These are phyloP conservation scores for Mobula hypostoma DNA, from an alignment of 2,113 vertebrate species.

Conservation along the genomic window DNA sequence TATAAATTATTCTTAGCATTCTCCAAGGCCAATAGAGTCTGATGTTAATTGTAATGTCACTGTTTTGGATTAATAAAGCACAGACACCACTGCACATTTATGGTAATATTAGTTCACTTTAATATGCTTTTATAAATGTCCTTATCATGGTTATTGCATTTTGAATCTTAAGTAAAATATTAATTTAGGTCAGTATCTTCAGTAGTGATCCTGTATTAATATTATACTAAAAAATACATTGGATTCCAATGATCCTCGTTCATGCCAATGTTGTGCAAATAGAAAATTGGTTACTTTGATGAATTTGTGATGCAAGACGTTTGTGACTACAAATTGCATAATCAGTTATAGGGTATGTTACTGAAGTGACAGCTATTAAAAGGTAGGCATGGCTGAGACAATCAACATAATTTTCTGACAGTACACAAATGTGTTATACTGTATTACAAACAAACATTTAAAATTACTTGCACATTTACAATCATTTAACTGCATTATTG, in stretches of 20 bases:
- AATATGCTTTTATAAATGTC: neutral
- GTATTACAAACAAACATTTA: neutral
- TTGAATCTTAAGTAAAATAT: conserved; percentile 1
- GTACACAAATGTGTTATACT: neutral
- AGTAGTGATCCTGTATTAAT: neutral
- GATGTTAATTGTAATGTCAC: neutral
- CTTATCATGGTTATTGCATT: neutral
- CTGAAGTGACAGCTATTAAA: neutral
- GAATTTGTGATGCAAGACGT: neutral
- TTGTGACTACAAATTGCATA: neutral
- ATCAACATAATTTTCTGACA: neutral
- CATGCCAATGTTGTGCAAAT: neutral
- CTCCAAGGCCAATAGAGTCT: neutral
- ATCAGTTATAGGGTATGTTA: neutral
- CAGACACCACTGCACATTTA: neutral
- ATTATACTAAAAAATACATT: neutral
- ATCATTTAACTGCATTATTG: neutral
- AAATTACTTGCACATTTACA: neutral
- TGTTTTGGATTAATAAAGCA: neutral
- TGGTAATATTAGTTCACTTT: neutral
- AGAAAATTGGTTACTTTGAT: neutral
- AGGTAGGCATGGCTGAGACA: neutral
- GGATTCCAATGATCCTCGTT: neutral
- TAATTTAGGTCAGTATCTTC: neutral
- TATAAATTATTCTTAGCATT: neutral